A percentile compares a stretch with the other conserved stretches of the same genome.
Conservation (phyloP, 1,140 invertebrate genomes). For the Drosophila paulistorum region DNA sequence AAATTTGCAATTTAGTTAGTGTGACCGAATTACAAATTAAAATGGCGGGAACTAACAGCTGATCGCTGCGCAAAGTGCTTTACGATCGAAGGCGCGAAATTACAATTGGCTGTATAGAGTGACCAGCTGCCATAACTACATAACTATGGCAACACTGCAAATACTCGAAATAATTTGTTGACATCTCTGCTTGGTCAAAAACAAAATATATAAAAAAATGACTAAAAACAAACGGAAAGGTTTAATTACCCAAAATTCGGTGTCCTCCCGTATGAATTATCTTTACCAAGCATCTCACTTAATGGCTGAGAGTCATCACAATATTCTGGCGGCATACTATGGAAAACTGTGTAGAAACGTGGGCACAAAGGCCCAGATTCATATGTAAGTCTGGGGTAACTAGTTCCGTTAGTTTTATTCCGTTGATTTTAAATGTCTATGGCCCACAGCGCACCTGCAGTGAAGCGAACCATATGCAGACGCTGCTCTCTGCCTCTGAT, state of each 20-base stretch:
- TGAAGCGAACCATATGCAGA: constrained; percentile 63
- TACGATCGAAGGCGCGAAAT: too few species aligned
- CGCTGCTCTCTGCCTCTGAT: constrained; percentile 59
- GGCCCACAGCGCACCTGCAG: constrained; percentile 41
- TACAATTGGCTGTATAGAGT: too few species aligned
- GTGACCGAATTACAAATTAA: constrained; percentile 40
- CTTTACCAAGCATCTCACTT: constrained; percentile 65
- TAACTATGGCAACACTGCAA: not conserved
- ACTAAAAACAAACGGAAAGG: constrained; percentile 55
- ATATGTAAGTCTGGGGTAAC: constrained; percentile 50
- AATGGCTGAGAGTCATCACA: constrained; percentile 50
- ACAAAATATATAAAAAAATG: constrained; percentile 22
- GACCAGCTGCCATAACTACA: too few species aligned
- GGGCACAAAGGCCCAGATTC: constrained; percentile 57
- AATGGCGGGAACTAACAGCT: constrained; percentile 67
- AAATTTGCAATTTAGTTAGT: not conserved
- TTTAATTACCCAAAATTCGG: constrained; percentile 38
- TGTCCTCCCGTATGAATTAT: constrained; percentile 62
- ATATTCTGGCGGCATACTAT: constrained; percentile 59
- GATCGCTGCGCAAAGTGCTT: not conserved
- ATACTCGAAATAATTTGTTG: not conserved
- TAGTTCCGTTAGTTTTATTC: not conserved
- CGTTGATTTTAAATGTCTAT: not conserved
- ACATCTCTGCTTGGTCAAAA: not conserved
- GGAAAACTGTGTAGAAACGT: constrained; percentile 68